Evolutionary conservation across 2,797 vertebrate genomes (phyloP).

Genomic region (Pristis pectinata): DNA sequence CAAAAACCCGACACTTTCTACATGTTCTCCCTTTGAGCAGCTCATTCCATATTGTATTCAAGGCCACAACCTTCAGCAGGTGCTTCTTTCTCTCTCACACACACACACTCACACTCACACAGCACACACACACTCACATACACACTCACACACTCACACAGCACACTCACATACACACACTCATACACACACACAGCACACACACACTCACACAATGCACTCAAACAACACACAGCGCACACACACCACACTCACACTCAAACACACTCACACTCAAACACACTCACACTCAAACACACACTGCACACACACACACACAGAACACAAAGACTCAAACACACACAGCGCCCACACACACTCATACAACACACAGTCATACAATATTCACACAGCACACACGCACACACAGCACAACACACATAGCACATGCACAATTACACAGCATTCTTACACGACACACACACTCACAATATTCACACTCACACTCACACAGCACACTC

Average conservation of each 20-base stretch:
- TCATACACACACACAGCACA: too few species aligned
- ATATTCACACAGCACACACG: background rate
- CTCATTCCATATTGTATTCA: background rate
- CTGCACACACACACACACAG: background rate
- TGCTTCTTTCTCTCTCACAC: too few species aligned
- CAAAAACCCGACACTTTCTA: background rate
- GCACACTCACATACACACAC: too few species aligned
- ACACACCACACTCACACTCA: too few species aligned
- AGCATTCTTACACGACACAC: too few species aligned
- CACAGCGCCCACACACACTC: background rate
- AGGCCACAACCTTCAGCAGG: background rate
- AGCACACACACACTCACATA: background rate
- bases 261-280: background rate
- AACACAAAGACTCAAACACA: background rate
- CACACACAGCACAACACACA: background rate
- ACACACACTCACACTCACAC: background rate
- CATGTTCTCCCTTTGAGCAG: background rate
- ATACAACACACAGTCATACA: background rate
- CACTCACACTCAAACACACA: background rate
- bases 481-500: too few species aligned
- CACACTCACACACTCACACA: background rate
- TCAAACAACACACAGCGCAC: too few species aligned
- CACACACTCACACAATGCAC: too few species aligned
- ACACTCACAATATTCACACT: too few species aligned
- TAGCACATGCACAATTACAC: background rate